These are phyloP conservation scores for Lanistes nyassanus DNA, from an alignment of 1,140 invertebrate genomes.

Conservation along the genomic window DNA sequence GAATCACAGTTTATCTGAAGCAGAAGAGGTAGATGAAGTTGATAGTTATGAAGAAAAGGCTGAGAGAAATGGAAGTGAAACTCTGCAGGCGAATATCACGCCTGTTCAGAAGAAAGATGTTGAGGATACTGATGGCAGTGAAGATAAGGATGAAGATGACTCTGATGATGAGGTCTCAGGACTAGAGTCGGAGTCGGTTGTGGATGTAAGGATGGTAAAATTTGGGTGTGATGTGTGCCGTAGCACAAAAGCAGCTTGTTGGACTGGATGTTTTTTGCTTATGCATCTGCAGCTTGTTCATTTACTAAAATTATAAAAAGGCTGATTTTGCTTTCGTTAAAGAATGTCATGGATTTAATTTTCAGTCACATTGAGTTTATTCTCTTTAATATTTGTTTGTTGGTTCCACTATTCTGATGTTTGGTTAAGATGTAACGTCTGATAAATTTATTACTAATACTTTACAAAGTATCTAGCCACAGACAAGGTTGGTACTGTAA, in stretches of 20 bases:
- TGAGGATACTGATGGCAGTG: neutral
- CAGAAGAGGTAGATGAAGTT: constrained; percentile 17
- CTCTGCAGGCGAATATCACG: constrained; percentile 10
- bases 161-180: neutral
- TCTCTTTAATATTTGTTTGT: no score
- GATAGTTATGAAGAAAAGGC: constrained; percentile 15
- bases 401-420: no score
- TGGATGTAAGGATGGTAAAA: neutral
- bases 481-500: no score
- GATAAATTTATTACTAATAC: no score
- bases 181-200: neutral
- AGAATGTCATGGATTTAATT: no score
- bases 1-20: constrained; percentile 20
- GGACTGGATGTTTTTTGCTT: neutral
- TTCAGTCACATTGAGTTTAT: no score
- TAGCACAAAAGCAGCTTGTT: neutral
- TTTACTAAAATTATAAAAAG: no score
- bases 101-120: neutral
- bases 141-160: neutral
- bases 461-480: no score
- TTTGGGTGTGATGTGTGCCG: neutral
- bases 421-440: no score
- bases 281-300: neutral
- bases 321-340: no score
- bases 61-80: constrained; percentile 21